Percentiles rank a stretch among this genome's conserved stretches.
Evolutionary conservation across 2,113 vertebrate genomes (phyloP).

Genomic region (Hippocampus zosterae): DNA sequence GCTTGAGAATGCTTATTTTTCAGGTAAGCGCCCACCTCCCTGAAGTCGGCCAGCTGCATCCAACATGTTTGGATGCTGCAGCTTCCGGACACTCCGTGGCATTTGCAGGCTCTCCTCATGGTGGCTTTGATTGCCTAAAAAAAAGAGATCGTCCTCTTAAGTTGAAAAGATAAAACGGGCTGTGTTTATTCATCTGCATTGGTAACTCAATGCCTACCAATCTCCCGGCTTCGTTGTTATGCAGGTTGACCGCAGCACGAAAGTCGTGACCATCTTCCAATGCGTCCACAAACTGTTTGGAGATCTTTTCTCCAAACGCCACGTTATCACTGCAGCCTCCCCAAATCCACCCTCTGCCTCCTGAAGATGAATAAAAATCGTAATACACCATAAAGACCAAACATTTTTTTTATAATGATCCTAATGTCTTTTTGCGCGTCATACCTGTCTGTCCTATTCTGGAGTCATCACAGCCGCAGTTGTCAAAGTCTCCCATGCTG

Average conservation of each 20-base stretch:
- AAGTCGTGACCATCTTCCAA: conserved; percentile 88
- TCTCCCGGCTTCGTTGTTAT: conserved; percentile 92
- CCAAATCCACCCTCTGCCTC: conserved; percentile 95
- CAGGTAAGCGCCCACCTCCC: conserved; percentile 86
- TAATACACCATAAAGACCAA: not conserved
- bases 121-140: conserved; percentile 84
- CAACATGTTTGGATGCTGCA: conserved; percentile 96
- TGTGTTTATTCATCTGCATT: not conserved
- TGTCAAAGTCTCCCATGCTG: conserved; percentile 93
- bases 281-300: conserved; percentile 91
- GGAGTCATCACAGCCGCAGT: conserved; percentile 92
- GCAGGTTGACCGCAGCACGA: conserved; percentile 89
- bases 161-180: not conserved
- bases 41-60: conserved; percentile 89
- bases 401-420: no score
- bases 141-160: not conserved
- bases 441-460: conserved; percentile 84
- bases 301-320: conserved; percentile 90
- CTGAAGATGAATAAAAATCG: conserved; percentile 53
- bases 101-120: conserved; percentile 90
- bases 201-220: conserved; percentile 70
- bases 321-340: conserved; percentile 96
- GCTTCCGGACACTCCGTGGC: conserved; percentile 94
- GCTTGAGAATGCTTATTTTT: conserved; percentile 85
- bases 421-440: not conserved